Base-by-base conservation (phyloP, 92 coral and sea anemone genomes). In the Heliopora coerulea region DNA sequence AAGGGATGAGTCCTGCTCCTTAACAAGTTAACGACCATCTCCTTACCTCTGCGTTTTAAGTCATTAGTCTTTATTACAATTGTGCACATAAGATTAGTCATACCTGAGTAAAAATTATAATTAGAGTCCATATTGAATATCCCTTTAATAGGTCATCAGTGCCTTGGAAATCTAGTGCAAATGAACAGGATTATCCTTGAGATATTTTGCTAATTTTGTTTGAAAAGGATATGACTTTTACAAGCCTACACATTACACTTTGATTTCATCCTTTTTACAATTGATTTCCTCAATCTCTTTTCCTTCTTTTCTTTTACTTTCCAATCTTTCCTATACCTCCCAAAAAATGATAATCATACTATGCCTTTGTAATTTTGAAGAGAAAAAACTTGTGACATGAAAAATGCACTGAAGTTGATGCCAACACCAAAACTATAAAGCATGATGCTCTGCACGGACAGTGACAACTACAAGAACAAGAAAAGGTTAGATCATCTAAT, bases 71-170 rank as follows among this genome's bases (percentile, higher is more conserved):
- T n/a, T n/a, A n/a, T n/a, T n/a, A n/a, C n/a, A n/a, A n/a, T n/a
- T n/a, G n/a, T n/a, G n/a, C n/a, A n/a, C n/a, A n/a, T n/a, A n/a
- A n/a, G n/a, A n/a, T n/a, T n/a, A 13, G 17, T 20, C 83, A 26
- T 76, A 89, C 97, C 97, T 91, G 97, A 1, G 92, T 79, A 42
- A 80, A 72, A 1, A 91, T 69, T 29, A 88, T 91, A 12, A 91
- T 82, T 62, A 85, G 56, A 14, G 92, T 91, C 88, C 88, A 85
- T 18, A 80, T 68, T 28, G 92, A 83, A 66, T 75, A 91, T 42
- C 97, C 97, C 37, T 81, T 65, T 52, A 91, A 91, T 54, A 70
- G 6, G 6, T 50, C 63, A 3, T 49, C 29, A 39, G 20, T 28
- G 23, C 26, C 63, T 70, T 54, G 15, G 11, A 70, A 52, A 70